Conservation (phyloP, 2,113 vertebrate species). For the Colistium nudipinnis region DNA sequence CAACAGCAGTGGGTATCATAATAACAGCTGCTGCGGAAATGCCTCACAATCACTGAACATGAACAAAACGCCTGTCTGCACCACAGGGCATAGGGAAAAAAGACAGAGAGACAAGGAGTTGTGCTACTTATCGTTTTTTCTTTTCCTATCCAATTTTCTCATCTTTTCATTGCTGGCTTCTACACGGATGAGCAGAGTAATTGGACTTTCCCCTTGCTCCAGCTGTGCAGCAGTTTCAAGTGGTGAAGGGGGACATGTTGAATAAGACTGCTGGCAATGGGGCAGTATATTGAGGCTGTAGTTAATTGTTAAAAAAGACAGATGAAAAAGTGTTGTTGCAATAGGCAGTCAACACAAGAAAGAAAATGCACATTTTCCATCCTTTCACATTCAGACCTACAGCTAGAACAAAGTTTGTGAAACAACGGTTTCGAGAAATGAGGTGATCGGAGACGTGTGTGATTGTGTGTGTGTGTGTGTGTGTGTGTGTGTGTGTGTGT, state of each 20-base stretch:
- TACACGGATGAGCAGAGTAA: conserved; percentile 56
- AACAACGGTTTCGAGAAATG: not conserved
- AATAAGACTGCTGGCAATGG: conserved; percentile 31
- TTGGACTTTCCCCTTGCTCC: conserved; percentile 35
- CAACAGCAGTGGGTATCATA: conserved; percentile 45
- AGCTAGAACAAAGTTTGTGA: not conserved
- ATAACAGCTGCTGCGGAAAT: conserved; percentile 49
- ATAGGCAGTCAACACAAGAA: not conserved
- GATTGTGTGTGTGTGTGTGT: not conserved
- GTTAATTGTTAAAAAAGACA: conserved; percentile 34
- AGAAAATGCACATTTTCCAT: not conserved
- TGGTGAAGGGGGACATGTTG: conserved; percentile 31
- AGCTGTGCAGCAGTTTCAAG: conserved; percentile 56
- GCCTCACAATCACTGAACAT: conserved; percentile 31
- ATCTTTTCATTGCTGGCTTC: conserved; percentile 56
- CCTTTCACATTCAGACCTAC: not conserved
- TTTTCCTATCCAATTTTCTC: conserved; percentile 41
- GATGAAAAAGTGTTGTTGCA: conserved; percentile 15
- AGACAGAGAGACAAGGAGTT: not conserved
- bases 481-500: not conserved
- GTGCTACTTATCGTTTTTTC: not conserved
- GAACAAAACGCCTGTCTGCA: conserved; percentile 52
- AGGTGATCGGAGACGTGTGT: not conserved
- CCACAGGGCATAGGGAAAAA: not conserved
- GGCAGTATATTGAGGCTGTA: conserved; percentile 38